Evolutionary conservation across 2,113 vertebrate genomes (phyloP).

Genomic region (Callopanchax toddi): DNA sequence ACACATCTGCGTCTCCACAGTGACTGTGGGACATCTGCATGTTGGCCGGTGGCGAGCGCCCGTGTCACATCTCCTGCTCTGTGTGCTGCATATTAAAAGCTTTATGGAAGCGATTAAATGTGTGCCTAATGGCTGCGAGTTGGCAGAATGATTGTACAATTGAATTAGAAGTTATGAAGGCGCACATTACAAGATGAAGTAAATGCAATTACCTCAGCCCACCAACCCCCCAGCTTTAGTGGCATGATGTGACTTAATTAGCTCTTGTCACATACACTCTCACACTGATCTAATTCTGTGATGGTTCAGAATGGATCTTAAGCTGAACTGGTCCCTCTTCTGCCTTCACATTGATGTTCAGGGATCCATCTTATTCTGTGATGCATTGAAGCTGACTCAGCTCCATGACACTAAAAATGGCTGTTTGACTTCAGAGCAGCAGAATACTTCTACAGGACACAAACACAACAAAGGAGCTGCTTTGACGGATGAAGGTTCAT

Average conservation of each 20-base stretch:
- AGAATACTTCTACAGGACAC: constrained; percentile 1
- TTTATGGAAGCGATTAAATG: constrained; percentile 98
- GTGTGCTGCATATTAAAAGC: constrained; percentile 98
- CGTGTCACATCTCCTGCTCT: constrained; percentile 81
- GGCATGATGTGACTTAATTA: constrained; percentile 95
- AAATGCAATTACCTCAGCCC: constrained; percentile 92
- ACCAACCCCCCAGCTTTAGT: constrained; percentile 78
- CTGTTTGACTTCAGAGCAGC: constrained; percentile 6
- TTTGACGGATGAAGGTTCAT: constrained; percentile 9
- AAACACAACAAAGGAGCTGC: neutral
- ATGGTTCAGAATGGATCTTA: constrained; percentile 48
- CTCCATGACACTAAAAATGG: constrained; percentile 28
- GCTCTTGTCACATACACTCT: constrained; percentile 88
- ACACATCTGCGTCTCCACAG: constrained; percentile 82
- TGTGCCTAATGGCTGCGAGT: constrained; percentile 93
- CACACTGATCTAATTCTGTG: constrained; percentile 76
- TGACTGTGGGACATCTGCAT: constrained; percentile 88
- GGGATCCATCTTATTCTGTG: constrained; percentile 3
- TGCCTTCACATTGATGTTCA: constrained; percentile 34
- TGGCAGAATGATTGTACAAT: constrained; percentile 93
- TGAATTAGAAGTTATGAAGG: constrained; percentile 98
- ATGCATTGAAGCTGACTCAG: constrained; percentile 71
- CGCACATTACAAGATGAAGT: constrained; percentile 94
- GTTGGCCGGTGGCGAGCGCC: constrained; percentile 74
- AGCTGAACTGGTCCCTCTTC: constrained; percentile 16